phyloP scores from a whole-genome alignment of 2,113 vertebrate genomes.

The Athene cunicularia region DNA sequence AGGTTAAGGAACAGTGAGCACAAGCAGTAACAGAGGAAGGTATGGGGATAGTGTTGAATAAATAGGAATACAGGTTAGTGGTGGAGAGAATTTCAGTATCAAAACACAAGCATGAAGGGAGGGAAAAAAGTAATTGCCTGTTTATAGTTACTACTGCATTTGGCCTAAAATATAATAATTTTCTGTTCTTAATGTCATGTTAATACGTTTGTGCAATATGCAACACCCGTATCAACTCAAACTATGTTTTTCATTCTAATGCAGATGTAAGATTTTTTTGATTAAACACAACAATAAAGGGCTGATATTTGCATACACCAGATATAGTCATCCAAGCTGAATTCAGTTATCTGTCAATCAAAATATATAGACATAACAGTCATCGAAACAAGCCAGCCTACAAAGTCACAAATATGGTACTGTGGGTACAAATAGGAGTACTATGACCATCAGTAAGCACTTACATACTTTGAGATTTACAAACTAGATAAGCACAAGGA shows the following conservation, averaged over 20 bases:
- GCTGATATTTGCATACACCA: slow-evolving; percentile 15
- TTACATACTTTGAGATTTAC: neutral
- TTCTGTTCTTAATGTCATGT: slow-evolving; percentile 58
- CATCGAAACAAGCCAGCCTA: neutral
- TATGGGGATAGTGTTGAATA: neutral
- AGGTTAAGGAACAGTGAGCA: neutral
- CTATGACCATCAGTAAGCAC: neutral
- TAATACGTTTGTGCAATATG: slow-evolving; percentile 61
- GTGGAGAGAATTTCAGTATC: slow-evolving; percentile 29
- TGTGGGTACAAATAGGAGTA: neutral
- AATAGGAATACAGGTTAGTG: neutral
- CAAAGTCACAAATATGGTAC: neutral
- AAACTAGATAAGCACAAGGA: neutral
- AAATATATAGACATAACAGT: neutral
- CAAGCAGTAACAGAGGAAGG: neutral
- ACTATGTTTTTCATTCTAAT: slow-evolving; percentile 65
- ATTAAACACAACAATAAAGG: slow-evolving; percentile 63
- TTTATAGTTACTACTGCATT: slow-evolving; percentile 21
- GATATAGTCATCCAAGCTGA: slow-evolving; percentile 30
- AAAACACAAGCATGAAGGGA: slow-evolving; percentile 30
- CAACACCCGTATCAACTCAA: slow-evolving; percentile 46
- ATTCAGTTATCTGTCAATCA: slow-evolving; percentile 56
- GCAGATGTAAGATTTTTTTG: slow-evolving; percentile 66
- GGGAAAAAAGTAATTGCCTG: slow-evolving; percentile 61
- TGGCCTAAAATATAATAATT: slow-evolving; percentile 48